A percentile compares a stretch with the other conserved stretches of the same genome.
Evolutionary conservation across 2,888 invertebrate species (phyloP).

Genomic region (Drosophila nr. medialis): DNA sequence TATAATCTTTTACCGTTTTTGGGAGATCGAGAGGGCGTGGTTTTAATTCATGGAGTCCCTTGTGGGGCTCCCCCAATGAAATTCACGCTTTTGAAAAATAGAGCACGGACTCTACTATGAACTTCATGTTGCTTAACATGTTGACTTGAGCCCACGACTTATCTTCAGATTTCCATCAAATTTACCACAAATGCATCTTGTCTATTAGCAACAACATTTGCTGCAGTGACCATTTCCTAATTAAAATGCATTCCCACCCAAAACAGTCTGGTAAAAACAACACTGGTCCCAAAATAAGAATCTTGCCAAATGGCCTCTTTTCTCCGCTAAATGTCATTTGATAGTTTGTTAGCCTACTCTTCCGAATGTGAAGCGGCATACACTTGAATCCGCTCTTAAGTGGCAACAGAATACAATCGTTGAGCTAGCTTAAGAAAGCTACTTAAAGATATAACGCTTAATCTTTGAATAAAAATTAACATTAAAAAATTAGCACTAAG

Average conservation of each 20-base stretch:
- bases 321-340: not conserved
- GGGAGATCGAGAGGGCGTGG: not conserved
- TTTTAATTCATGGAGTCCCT: not conserved
- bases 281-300: no score
- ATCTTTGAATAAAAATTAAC: not conserved
- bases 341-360: not conserved
- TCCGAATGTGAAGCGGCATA: not conserved
- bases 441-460: not conserved
- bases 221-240: no score
- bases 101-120: no score
- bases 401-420: not conserved
- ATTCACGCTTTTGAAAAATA: not conserved
- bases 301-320: no score
- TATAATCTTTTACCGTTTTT: not conserved
- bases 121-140: not conserved
- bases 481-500: not conserved
- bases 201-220: not conserved
- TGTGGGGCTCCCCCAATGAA: not conserved
- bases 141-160: not conserved
- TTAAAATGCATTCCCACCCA: no score
- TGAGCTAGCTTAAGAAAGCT: not conserved
- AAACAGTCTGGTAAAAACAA: no score
- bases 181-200: not conserved
- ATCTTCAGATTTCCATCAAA: not conserved
- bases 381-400: not conserved